Evolutionary conservation across 2,888 invertebrate species (phyloP), one percentile per base, ranked within the genome.

Genomic region (Xestia c-nigrum): DNA sequence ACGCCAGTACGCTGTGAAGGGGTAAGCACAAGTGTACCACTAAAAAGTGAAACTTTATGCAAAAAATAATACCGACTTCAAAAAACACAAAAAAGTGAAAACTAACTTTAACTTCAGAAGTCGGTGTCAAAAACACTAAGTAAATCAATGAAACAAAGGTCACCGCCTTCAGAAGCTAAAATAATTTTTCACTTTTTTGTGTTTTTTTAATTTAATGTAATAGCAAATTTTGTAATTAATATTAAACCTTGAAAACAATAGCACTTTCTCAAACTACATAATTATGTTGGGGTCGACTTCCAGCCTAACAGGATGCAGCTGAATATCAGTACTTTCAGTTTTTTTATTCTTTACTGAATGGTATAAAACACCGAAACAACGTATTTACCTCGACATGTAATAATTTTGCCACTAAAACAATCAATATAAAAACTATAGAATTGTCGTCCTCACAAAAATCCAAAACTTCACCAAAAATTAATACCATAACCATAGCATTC

Each of bases 401-500:
- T 31, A 59, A 59, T 14, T 31, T 31, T 31, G 7, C 16, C 7
- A 40, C 10, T 21, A 38, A 61, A 61, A 38, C 40, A 63, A 40
- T n/a, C 40, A 12, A 16, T 14, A 3, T 24, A 24, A 55, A 50
- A 3, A 50, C 47, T 6, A 16, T 6, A 47, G 6, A 9, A 6
- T 7, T 47, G 16, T 47, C 5, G 47, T 50, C 7, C 7, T 19
- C 50, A 50, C 50, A 21, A 7, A 50, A 50, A 50, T 50, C 1
- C 19, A 50, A 50, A 50, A 50, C 19, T 50, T 50, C 31, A 59
- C 67, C 16, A 64, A 64, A 74, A 61, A 64, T 52, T 7, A 10
- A 78, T 82, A 50, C 57, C 19, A 76, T 66, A 78, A 77, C 59
- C 69, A 74, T 72, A 64, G 52, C 19, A 84, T 86, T 84, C 24